phyloP scores from a whole-genome alignment of 2,797 vertebrate genomes.

The Labroides dimidiatus region DNA sequence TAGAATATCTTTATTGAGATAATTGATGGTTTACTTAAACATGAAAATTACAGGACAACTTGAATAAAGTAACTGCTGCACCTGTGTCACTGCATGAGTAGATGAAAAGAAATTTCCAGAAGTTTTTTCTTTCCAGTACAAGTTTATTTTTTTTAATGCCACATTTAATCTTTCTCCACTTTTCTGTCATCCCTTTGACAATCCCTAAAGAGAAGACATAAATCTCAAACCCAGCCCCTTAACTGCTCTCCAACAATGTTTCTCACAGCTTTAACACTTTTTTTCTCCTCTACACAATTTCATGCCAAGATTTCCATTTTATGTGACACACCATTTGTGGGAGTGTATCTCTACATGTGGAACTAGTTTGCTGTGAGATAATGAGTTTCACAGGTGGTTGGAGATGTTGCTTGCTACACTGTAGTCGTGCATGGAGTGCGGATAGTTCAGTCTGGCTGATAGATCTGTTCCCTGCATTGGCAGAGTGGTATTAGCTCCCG shows the following conservation, averaged over 20 bases:
- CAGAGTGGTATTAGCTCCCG: not conserved
- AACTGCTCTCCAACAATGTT: slow-evolving; percentile 45
- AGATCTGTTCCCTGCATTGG: slow-evolving; percentile 31
- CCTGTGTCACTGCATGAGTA: slow-evolving; percentile 24
- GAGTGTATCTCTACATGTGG: slow-evolving; percentile 80
- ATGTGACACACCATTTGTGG: slow-evolving; percentile 75
- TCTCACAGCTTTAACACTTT: slow-evolving; percentile 57
- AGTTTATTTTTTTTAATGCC: too few relatives aligned
- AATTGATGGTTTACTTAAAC: slow-evolving; percentile 57
- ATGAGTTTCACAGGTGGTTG: slow-evolving; percentile 81
- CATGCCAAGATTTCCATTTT: slow-evolving; percentile 75
- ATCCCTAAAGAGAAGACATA: slow-evolving; percentile 17
- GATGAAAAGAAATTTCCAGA: slow-evolving; percentile 11
- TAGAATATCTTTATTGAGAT: slow-evolving; percentile 49
- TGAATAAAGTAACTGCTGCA: slow-evolving; percentile 29
- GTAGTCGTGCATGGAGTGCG: slow-evolving; percentile 50
- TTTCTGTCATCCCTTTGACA: slow-evolving; percentile 5
- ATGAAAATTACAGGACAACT: slow-evolving; percentile 59
- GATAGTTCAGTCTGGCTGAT: slow-evolving; percentile 51
- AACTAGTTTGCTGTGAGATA: slow-evolving; percentile 75
- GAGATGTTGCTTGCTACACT: slow-evolving; percentile 66
- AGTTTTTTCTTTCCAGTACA: too few relatives aligned
- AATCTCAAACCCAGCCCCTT: slow-evolving; percentile 23
- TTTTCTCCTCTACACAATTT: slow-evolving; percentile 55
- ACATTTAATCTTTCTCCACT: not conserved